Conservation (phyloP, 2,113 vertebrate species). For the Cyanoderma ruficeps region DNA sequence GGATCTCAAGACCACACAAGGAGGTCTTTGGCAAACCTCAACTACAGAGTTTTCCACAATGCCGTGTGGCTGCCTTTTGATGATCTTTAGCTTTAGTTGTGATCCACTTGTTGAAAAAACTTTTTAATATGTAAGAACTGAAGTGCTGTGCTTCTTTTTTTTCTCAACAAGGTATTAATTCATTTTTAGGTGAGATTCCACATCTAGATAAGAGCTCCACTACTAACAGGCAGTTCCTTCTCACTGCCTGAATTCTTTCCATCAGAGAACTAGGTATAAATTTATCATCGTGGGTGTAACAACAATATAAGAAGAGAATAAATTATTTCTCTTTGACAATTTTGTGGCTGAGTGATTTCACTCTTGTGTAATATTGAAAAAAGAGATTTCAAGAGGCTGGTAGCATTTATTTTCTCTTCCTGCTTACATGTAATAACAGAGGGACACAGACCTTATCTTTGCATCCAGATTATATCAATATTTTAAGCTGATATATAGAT, state of each 20-base stretch:
- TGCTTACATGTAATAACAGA: not conserved
- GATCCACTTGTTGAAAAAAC: not conserved
- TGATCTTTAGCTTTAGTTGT: not conserved
- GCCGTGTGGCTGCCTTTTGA: not conserved
- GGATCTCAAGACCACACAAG: conserved; percentile 23
- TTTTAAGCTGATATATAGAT: not conserved
- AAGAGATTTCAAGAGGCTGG: not conserved
- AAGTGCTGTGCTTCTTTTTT: not conserved
- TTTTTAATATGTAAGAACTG: not conserved
- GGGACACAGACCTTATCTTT: not conserved
- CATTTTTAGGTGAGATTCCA: not conserved
- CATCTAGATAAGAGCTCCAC: not conserved
- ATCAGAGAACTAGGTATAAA: not conserved
- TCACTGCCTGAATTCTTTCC: conserved; percentile 15
- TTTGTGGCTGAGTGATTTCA: not conserved
- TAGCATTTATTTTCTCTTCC: not conserved
- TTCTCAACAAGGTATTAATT: not conserved
- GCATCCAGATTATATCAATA: not conserved
- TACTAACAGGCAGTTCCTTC: not conserved
- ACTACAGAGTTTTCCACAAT: not conserved
- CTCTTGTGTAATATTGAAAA: not conserved
- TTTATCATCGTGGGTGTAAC: not conserved
- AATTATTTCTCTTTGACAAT: not conserved
- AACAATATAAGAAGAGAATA: not conserved
- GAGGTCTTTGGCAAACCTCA: not conserved